Base-by-base conservation (phyloP, 1,140 invertebrate genomes). In the Atta texana region DNA sequence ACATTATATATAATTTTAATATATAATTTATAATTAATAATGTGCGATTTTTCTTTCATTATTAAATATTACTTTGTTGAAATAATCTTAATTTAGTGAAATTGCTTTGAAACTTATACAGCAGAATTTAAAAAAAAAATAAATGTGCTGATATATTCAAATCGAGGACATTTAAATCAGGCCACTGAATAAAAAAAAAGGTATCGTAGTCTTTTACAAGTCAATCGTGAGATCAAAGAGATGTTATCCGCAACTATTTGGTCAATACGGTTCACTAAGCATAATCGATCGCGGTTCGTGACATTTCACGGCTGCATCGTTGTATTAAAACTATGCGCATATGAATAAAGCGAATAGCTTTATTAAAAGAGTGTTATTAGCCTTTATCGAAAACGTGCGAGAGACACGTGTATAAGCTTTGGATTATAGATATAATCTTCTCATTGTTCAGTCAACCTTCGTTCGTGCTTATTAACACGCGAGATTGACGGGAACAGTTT, bases 361-460 rank as follows among this genome's bases (percentile, higher is more conserved):
- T 84, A 74, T 75, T 75, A 24, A 44, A 44, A 34, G 1, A 14
- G 10, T 44, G 14, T 84, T 72, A 51, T 74, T 84, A 61, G 21
- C 71, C 18, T 61, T 84, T 51, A 63, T 82, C 14, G 28, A 61
- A 75, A 84, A 61, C n/a, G n/a, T 57, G 51, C 31, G 53, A 31
- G 66, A 72, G 34, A 72, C 53, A 59, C 21, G 55, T 49, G 39
- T 55, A 51, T 14, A 24, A 82, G 39, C 53, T 61, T 49, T 34
- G 24, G 28, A 74, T 10, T 44, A 44, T n/a, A 82, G 80, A 75
- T 84, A 61, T 57, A 49, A 84, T 84, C 69, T 84, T 49, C 7
- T 55, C 34, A 75, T 84, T 84, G 80, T 84, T 74, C 44, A 31
- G 69, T 31, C 78, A 66, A 71, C 53, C 80, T 74, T 74, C 59